Evolutionary conservation across 1,140 invertebrate genomes (phyloP).

Genomic region (Nymphalis io): DNA sequence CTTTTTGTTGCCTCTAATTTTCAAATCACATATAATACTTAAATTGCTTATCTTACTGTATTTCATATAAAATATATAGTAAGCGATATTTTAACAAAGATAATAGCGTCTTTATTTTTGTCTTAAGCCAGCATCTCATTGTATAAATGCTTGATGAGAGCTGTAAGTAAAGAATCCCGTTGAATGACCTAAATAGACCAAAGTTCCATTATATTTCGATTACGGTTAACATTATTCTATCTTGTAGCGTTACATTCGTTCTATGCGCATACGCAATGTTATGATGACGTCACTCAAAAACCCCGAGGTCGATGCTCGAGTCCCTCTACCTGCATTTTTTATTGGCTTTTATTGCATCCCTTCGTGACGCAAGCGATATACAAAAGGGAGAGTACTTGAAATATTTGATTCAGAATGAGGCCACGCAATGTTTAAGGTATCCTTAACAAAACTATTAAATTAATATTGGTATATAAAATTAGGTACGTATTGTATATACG

Average conservation of each 20-base stretch:
- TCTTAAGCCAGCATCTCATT: neutral
- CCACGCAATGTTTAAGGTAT: neutral
- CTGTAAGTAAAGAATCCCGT: conserved; percentile 1
- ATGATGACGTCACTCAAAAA: conserved; percentile 70
- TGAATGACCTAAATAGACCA: conserved; percentile 20
- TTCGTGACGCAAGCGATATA: conserved; percentile 58
- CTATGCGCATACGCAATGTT: conserved; percentile 19
- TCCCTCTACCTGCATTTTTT: conserved; percentile 77
- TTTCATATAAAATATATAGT: neutral
- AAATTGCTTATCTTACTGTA: neutral
- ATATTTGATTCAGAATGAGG: conserved; percentile 10
- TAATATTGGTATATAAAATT: no score
- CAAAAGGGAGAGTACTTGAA: conserved; percentile 47
- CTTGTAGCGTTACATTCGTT: conserved; percentile 20
- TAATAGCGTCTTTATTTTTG: neutral
- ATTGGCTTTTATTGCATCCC: conserved; percentile 56
- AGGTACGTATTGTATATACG: neutral
- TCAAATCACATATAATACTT: neutral
- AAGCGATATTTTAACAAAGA: neutral
- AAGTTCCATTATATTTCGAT: conserved; percentile 25
- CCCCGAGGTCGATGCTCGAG: conserved; percentile 71
- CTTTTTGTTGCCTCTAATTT: neutral
- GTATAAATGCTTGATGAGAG: neutral
- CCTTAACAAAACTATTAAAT: neutral
- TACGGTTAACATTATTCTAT: conserved; percentile 24